Base-by-base conservation (phyloP, 1,140 invertebrate species). In the Zeugodacus cucurbitae region DNA sequence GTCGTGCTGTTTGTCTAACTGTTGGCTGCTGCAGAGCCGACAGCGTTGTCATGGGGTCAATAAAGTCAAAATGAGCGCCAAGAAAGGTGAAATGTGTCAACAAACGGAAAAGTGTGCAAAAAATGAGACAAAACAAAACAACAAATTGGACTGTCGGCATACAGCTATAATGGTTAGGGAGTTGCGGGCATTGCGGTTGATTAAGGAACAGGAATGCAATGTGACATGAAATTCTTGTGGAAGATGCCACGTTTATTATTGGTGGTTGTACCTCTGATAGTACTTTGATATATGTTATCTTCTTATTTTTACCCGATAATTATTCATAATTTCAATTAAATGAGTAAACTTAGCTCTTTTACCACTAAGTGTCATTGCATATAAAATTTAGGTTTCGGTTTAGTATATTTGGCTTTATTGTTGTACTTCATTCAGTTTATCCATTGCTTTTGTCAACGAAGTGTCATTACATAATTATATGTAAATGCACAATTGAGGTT, bases 41-140 rank as follows among this genome's bases (percentile, higher is more conserved):
- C 74, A 82, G 74, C 74, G 74, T 26, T 82, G 74, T 48, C 74
- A 82, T 82, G n/a, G 34, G 74, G 74, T 82, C 74, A 82, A 82
- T 82, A 82, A 48, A 82, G 74, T 82, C n/a, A 82, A 82, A 48
- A 54, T 48, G 74, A 8, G 20, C 8, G n/a, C n/a, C 37, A 82
- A 54, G 41, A 82, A 44, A 48, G 41, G 74, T 82, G 74, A 82
- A 82, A 29, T 48, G 74, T 37, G 22, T 3, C 44, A 29, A 34
- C 37, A 82, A 82, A 82, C n/a, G 41, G 26, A 48, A 74, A 44
- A 41, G 37, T 2, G 11, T 0, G 29, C 8, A 8, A 82, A 82
- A 48, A 4, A 10, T 4, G 4, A 8, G 20, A 54, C 48, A 11
- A 41, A 41, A 74, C 4, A 74, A 70, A 70, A 7, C 32, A 62